Evolutionary conservation across 1,140 invertebrate genomes (phyloP).

Genomic region (Belonocnema kinseyi): DNA sequence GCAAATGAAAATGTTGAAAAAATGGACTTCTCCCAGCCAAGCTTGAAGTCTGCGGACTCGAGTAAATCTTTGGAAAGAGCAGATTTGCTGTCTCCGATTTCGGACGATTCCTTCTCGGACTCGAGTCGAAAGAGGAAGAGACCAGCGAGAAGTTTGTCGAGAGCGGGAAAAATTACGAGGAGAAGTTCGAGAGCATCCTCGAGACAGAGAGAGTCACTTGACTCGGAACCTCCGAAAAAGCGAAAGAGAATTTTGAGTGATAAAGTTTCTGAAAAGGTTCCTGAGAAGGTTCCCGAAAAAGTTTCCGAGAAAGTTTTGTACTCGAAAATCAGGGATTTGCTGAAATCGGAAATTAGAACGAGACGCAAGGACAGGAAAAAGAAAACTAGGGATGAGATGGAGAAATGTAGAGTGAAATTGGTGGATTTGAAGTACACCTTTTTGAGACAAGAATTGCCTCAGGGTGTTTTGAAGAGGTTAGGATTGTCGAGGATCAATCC

Average conservation of each 20-base stretch:
- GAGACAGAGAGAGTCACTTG: neutral
- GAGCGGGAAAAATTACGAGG: neutral
- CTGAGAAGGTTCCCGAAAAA: no score
- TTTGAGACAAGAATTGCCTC: constrained; percentile 47
- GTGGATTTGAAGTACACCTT: constrained; percentile 63
- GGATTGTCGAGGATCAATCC: constrained; percentile 55
- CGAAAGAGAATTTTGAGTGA: neutral
- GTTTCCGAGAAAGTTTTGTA: neutral
- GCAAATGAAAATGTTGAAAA: neutral
- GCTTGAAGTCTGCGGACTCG: neutral
- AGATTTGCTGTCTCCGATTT: neutral
- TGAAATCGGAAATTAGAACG: neutral
- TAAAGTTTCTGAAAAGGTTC: no score
- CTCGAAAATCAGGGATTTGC: neutral
- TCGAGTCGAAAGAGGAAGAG: neutral
- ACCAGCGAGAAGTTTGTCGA: neutral
- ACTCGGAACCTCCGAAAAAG: neutral
- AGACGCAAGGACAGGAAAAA: neutral
- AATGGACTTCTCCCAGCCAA: no score
- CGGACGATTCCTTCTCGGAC: neutral
- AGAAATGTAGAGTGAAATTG: constrained; percentile 61
- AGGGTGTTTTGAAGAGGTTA: constrained; percentile 44
- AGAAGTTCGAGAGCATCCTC: neutral
- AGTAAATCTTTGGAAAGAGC: neutral
- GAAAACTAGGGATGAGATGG: constrained; percentile 45